Percentiles rank a stretch among this genome's conserved stretches.
phyloP scores from a whole-genome alignment of 2,797 vertebrate species.

The Netta rufina region DNA sequence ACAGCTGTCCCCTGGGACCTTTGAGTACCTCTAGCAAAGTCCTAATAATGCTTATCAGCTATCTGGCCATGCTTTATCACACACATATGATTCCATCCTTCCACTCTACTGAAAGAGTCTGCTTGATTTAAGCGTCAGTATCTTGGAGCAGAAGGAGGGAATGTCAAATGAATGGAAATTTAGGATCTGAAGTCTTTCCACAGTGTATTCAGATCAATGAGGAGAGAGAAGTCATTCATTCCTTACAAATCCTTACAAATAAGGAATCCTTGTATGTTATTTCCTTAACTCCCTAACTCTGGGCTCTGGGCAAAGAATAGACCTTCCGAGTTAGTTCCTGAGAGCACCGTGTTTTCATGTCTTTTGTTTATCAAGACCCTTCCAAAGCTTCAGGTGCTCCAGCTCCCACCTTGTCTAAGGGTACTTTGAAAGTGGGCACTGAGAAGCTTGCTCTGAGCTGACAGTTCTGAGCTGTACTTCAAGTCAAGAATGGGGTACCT shows the following conservation, averaged over 20 bases:
- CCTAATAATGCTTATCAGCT: background rate
- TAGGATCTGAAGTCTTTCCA: background rate
- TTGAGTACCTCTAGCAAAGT: background rate
- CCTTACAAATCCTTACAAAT: background rate
- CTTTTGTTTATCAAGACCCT: accelerated
- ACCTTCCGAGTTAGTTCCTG: accelerated
- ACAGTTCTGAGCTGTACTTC: background rate
- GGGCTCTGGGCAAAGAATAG: background rate
- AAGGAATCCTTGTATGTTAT: background rate
- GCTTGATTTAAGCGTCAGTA: background rate
- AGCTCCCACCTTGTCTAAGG: background rate
- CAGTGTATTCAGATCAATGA: background rate
- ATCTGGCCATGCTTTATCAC: background rate
- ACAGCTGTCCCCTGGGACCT: background rate
- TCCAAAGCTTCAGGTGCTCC: background rate
- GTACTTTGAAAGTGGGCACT: background rate
- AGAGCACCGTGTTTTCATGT: background rate
- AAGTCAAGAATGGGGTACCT: background rate
- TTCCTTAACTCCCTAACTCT: background rate
- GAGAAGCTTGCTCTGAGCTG: background rate
- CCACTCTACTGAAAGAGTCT: background rate
- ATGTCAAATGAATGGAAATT: background rate
- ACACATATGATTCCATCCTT: background rate
- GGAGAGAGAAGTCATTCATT: background rate
- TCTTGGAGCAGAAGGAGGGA: background rate